A percentile compares a stretch with the other conserved stretches of the same genome.
phyloP scores from a whole-genome alignment of 2,797 vertebrate species.

The Hafferia zeledoni region DNA sequence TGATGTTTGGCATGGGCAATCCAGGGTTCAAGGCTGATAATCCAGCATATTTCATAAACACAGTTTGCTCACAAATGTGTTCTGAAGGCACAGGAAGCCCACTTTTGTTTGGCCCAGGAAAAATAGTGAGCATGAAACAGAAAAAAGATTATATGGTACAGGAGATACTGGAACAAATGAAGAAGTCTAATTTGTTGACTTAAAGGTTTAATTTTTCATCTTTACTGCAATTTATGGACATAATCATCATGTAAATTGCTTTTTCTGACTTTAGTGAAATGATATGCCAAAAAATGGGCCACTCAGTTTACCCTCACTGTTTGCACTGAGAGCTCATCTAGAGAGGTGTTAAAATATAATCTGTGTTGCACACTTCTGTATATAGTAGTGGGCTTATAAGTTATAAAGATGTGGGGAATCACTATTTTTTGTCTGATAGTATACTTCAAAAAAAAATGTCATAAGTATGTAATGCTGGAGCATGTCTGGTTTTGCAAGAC shows the following conservation, averaged over 20 bases:
- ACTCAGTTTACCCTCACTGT: neutral
- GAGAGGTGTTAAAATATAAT: neutral
- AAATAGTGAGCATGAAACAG: neutral
- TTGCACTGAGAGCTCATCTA: neutral
- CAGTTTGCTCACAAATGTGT: rapidly evolving
- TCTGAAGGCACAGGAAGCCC: neutral
- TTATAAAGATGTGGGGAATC: neutral
- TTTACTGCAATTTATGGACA: neutral
- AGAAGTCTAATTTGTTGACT: neutral
- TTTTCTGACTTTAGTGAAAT: neutral
- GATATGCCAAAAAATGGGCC: neutral
- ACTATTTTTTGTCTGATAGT: neutral
- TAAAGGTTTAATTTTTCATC: neutral
- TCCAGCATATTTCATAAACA: neutral
- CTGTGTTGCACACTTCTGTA: neutral
- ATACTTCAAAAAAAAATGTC: neutral
- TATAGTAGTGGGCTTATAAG: neutral
- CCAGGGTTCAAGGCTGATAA: neutral
- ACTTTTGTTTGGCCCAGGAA: neutral
- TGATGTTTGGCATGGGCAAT: neutral
- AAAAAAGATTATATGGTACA: neutral
- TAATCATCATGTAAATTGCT: neutral
- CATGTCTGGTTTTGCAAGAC: neutral
- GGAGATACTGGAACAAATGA: neutral
- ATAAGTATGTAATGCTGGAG: neutral